Conservation (phyloP, 1,140 invertebrate genomes). For the Heterodera carotae region DNA sequence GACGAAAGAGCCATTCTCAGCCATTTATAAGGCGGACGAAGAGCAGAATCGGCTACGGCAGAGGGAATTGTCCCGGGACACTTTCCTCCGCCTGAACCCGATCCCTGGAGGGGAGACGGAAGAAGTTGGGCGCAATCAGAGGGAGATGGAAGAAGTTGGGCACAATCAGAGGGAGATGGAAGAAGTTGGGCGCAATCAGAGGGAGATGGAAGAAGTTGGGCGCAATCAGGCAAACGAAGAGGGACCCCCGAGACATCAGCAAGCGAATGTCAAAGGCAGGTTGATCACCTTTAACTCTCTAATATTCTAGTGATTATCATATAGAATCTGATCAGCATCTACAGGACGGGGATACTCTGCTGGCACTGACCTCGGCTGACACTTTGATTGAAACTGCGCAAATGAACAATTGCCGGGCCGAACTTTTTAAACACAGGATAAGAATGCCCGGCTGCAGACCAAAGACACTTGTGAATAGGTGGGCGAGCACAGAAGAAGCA, state of each 20-base stretch:
- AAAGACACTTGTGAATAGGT: slow-evolving; percentile 53
- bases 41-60: background rate
- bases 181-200: background rate
- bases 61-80: background rate
- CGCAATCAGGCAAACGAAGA: background rate
- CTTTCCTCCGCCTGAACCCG: background rate
- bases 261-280: background rate
- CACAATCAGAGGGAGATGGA: no score
- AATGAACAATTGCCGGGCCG: slow-evolving; percentile 44
- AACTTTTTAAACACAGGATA: slow-evolving; percentile 54
- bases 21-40: background rate
- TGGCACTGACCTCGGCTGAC: slow-evolving; percentile 27
- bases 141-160: background rate
- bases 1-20: background rate
- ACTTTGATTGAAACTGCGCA: slow-evolving; percentile 23
- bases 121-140: background rate
- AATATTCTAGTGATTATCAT: background rate
- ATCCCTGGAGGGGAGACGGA: background rate
- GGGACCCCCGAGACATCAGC: background rate
- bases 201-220: background rate
- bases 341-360: slow-evolving; percentile 14
- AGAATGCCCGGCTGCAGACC: slow-evolving; percentile 47
- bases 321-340: background rate
- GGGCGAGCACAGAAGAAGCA: background rate
- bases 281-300: background rate